A percentile compares a stretch with the other conserved stretches of the same genome.
Conservation (phyloP, 2,113 vertebrate genomes). For the Tachuris rubrigastra region DNA sequence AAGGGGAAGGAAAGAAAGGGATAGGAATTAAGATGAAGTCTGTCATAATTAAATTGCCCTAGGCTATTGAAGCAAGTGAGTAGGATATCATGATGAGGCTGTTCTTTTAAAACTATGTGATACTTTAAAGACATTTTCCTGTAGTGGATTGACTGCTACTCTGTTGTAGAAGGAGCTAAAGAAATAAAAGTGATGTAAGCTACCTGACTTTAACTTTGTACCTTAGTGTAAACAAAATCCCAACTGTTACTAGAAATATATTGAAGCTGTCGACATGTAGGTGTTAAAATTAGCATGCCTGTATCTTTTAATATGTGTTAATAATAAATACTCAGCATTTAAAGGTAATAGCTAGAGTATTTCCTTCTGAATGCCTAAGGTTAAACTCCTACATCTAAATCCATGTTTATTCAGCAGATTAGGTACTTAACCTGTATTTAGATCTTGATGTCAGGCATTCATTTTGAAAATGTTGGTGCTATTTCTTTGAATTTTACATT, state of each 20-base stretch:
- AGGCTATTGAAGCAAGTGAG: constrained; percentile 9
- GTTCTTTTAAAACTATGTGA: constrained; percentile 15
- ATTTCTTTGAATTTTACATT: constrained; percentile 21
- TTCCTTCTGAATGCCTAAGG: background rate
- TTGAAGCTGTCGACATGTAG: background rate
- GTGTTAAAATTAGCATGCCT: constrained; percentile 14
- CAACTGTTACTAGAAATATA: background rate
- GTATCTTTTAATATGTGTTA: constrained; percentile 20
- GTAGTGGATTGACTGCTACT: background rate
- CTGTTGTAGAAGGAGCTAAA: constrained; percentile 7
- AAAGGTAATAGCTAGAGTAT: constrained; percentile 12
- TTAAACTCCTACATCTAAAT: constrained; percentile 32
- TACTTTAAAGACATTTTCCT: background rate
- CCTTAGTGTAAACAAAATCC: background rate
- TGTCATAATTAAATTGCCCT: constrained; percentile 41
- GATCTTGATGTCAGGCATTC: constrained; percentile 12
- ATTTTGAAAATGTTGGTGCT: constrained; percentile 26
- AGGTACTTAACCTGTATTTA: constrained; percentile 32
- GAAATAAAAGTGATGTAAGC: background rate
- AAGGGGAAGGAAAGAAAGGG: background rate
- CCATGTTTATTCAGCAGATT: constrained; percentile 22
- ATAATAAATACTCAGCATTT: constrained; percentile 20
- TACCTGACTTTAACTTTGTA: background rate
- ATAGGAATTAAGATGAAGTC: constrained; percentile 13
- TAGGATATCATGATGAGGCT: constrained; percentile 27